phyloP scores from a whole-genome alignment of 2,113 vertebrate genomes.

The Apistogramma diplotaenia region DNA sequence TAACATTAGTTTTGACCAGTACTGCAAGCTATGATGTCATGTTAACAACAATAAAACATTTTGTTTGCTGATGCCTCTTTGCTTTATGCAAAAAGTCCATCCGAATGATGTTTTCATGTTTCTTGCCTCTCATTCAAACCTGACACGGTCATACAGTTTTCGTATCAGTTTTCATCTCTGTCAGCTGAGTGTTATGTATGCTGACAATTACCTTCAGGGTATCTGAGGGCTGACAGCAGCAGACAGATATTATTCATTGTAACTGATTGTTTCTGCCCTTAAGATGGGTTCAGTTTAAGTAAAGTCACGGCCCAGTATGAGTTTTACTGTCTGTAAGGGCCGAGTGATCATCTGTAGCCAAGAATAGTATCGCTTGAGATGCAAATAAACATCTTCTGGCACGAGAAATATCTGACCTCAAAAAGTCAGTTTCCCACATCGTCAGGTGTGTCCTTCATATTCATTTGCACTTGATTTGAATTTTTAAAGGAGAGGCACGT shows the following conservation, averaged over 20 bases:
- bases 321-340: background rate
- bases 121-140: background rate
- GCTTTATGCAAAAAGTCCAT: background rate
- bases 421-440: background rate
- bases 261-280: conserved; percentile 20
- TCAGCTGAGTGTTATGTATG: background rate
- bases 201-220: conserved; percentile 16
- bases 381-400: background rate
- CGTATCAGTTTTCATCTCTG: background rate
- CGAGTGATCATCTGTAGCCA: background rate
- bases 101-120: background rate
- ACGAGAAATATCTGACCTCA: background rate
- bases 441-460: fast-evolving
- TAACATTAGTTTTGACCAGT: conserved; percentile 43
- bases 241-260: conserved; percentile 1
- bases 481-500: background rate
- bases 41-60: conserved; percentile 57
- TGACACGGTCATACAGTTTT: background rate
- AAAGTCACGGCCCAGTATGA: background rate
- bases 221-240: background rate
- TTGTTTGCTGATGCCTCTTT: conserved; percentile 6
- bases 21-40: background rate
- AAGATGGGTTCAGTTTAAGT: conserved; percentile 22
- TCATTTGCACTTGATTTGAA: background rate
- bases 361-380: background rate